A percentile compares a stretch with the other conserved stretches of the same genome.
These are phyloP conservation scores for Drosophila ohnishii DNA, from an alignment of 1,140 invertebrate genomes.

Conservation along the genomic window DNA sequence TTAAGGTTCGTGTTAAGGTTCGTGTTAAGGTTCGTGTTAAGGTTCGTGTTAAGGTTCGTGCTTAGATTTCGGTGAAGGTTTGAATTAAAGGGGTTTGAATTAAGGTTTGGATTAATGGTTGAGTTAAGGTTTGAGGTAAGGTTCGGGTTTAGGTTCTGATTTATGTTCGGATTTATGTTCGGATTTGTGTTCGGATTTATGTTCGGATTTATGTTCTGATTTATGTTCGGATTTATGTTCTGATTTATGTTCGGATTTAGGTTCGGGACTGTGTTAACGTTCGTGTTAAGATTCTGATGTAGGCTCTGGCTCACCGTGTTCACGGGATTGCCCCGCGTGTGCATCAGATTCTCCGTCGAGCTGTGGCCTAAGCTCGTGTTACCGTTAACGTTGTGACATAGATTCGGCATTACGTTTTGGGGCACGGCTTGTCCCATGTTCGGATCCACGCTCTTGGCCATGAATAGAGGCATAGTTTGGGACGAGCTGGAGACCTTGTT, in stretches of 20 bases:
- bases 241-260: fast-evolving
- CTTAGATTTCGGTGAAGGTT: not conserved
- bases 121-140: not conserved
- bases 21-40: not conserved
- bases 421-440: not conserved
- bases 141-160: not conserved
- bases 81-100: not conserved
- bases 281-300: not conserved
- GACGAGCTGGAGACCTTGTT: not conserved
- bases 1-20: no score
- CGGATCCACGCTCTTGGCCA: not conserved
- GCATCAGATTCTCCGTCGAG: not conserved
- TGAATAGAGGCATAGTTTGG: not conserved
- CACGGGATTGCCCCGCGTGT: not conserved
- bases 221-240: not conserved
- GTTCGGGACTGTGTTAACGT: no score
- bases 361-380: no score
- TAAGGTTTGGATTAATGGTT: not conserved
- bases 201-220: not conserved
- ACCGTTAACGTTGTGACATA: not conserved
- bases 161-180: not conserved
- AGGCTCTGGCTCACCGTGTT: not conserved
- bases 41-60: not conserved
- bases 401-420: not conserved
- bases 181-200: no score